A percentile compares a stretch with the other conserved stretches of the same genome.
Evolutionary conservation across 2,113 vertebrate species (phyloP).

Genomic region (Chelonoidis abingdonii): DNA sequence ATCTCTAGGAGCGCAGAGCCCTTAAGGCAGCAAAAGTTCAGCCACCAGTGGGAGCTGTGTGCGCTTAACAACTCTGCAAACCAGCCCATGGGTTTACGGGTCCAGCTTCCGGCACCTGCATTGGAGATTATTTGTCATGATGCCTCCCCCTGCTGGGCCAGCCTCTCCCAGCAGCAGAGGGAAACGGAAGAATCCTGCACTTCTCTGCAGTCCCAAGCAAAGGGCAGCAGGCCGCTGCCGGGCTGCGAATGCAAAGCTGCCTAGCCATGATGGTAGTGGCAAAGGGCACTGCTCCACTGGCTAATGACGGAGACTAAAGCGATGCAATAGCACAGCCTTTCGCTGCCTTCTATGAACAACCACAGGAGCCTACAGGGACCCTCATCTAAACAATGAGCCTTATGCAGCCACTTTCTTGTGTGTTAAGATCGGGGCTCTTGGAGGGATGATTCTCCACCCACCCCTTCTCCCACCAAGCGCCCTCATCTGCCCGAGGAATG

Average conservation of each 20-base stretch:
- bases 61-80: neutral
- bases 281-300: neutral
- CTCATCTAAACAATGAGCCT: neutral
- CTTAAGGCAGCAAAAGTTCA: neutral
- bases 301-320: neutral
- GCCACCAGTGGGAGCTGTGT: conserved; percentile 26
- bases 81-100: neutral
- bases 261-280: neutral
- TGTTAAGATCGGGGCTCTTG: neutral
- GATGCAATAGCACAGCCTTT: neutral
- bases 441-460: neutral
- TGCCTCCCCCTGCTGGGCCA: conserved; percentile 8
- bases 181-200: neutral
- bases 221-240: neutral
- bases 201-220: neutral
- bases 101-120: conserved; percentile 20
- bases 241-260: neutral
- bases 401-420: neutral
- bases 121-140: conserved; percentile 39
- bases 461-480: neutral
- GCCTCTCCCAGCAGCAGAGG: conserved; percentile 24
- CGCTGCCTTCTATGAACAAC: neutral
- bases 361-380: neutral
- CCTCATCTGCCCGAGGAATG: neutral
- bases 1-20: neutral